Evolutionary conservation across 2,113 vertebrate genomes (phyloP).

Genomic region (Psophia crepitans): DNA sequence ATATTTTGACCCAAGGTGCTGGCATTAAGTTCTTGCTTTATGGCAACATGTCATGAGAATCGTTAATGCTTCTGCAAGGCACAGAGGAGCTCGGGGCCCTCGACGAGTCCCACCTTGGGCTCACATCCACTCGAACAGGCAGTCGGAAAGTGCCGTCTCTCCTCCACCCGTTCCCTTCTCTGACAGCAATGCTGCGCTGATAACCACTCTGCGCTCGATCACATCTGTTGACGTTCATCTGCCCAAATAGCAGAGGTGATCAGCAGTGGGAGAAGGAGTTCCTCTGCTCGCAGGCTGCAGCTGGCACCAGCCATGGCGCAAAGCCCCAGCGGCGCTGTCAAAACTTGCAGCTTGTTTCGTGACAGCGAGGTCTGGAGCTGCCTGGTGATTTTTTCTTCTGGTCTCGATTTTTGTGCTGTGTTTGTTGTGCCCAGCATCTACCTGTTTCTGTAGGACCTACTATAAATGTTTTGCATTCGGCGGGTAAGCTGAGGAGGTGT

Average conservation of each 20-base stretch:
- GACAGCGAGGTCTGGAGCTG: background rate
- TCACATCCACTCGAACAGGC: background rate
- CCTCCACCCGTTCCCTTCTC: background rate
- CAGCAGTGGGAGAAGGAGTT: background rate
- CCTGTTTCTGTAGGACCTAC: background rate
- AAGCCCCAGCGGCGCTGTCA: background rate
- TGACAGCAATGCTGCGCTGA: background rate
- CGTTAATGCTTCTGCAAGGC: background rate
- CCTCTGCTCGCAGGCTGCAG: background rate
- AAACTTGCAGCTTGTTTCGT: background rate
- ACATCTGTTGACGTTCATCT: background rate
- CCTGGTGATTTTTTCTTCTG: background rate
- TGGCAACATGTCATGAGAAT: background rate
- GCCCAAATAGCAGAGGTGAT: background rate
- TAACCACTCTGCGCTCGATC: background rate
- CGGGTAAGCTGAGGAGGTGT: no score
- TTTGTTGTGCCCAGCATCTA: background rate
- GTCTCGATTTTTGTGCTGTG: fast-evolving
- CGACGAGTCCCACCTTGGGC: fast-evolving
- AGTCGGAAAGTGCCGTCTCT: background rate
- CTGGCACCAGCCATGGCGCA: background rate
- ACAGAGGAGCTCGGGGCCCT: background rate
- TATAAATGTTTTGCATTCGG: fast-evolving
- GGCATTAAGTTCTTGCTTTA: background rate
- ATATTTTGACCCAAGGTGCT: background rate